These are phyloP conservation scores for Barnardius zonarius DNA, from an alignment of 2,113 vertebrate species.

Conservation along the genomic window DNA sequence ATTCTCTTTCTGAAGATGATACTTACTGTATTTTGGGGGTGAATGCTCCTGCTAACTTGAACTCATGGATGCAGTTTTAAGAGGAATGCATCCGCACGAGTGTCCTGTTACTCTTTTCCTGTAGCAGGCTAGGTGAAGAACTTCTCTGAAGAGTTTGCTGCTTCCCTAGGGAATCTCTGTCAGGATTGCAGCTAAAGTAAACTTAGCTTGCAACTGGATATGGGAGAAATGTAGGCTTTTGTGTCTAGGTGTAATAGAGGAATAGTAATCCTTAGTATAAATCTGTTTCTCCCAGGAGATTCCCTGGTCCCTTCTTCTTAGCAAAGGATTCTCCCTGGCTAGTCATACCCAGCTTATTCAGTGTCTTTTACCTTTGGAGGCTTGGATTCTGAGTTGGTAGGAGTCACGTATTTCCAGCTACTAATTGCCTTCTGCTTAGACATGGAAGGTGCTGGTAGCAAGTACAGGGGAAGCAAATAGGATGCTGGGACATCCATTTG, in stretches of 20 bases:
- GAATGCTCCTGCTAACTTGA: background rate
- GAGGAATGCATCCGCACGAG: background rate
- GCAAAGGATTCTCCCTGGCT: background rate
- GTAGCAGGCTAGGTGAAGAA: background rate
- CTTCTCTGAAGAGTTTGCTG: background rate
- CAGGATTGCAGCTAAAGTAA: slow-evolving; percentile 32
- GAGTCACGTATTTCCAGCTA: background rate
- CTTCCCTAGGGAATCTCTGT: slow-evolving; percentile 16
- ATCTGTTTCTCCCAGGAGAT: slow-evolving; percentile 9
- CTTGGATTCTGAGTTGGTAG: background rate
- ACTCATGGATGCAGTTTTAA: background rate
- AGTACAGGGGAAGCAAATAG: background rate
- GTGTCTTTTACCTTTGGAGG: background rate
- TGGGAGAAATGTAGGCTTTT: background rate
- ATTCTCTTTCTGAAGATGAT: background rate
- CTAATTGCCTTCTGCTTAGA: background rate
- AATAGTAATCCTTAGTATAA: background rate
- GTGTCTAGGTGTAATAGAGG: slow-evolving; percentile 9
- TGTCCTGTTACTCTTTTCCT: background rate
- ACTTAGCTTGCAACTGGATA: background rate
- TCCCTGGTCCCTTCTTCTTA: background rate
- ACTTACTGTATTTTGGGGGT: background rate
- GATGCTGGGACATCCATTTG: background rate
- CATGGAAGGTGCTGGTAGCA: background rate
- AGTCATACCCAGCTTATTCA: background rate